phyloP scores from a whole-genome alignment of 2,888 invertebrate species.

The Phyllotreta cruciferae region DNA sequence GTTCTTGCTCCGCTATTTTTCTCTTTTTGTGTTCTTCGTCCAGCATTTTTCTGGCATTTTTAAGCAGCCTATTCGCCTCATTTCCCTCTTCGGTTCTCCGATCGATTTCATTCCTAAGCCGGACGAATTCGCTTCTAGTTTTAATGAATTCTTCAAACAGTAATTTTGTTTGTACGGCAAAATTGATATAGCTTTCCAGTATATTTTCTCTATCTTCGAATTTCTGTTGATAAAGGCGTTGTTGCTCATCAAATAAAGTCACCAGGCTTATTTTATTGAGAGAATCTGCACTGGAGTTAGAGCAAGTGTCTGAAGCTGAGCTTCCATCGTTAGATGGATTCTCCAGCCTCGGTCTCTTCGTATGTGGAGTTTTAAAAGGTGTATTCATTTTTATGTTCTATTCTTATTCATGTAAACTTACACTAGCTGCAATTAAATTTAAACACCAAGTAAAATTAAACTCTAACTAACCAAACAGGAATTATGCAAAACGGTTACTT shows the following conservation, averaged over 20 bases:
- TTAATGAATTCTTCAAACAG: conserved; percentile 73
- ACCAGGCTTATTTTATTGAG: conserved; percentile 23
- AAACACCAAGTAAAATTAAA: not conserved
- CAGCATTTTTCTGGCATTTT: conserved; percentile 69
- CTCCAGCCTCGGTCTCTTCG: conserved; percentile 17
- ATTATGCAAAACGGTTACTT: not conserved
- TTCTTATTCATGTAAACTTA: no score
- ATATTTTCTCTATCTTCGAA: conserved; percentile 20
- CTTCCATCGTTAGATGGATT: conserved; percentile 27
- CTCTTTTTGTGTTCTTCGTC: conserved; percentile 31
- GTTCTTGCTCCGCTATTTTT: conserved; percentile 26
- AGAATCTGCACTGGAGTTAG: conserved; percentile 17
- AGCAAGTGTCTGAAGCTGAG: conserved; percentile 17
- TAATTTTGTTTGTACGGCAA: conserved; percentile 76
- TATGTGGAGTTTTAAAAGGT: conserved; percentile 29
- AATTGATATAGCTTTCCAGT: conserved; percentile 57
- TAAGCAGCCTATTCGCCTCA: conserved; percentile 80
- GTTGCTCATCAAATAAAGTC: conserved; percentile 29
- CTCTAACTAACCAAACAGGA: not conserved
- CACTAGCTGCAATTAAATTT: not conserved
- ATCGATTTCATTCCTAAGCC: conserved; percentile 75
- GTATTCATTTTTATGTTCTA: not conserved
- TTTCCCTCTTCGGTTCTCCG: conserved; percentile 74
- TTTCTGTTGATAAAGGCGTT: conserved; percentile 28
- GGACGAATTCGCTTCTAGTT: conserved; percentile 74